Conservation (phyloP, 1,140 invertebrate genomes). For the Hestina assimilis region DNA sequence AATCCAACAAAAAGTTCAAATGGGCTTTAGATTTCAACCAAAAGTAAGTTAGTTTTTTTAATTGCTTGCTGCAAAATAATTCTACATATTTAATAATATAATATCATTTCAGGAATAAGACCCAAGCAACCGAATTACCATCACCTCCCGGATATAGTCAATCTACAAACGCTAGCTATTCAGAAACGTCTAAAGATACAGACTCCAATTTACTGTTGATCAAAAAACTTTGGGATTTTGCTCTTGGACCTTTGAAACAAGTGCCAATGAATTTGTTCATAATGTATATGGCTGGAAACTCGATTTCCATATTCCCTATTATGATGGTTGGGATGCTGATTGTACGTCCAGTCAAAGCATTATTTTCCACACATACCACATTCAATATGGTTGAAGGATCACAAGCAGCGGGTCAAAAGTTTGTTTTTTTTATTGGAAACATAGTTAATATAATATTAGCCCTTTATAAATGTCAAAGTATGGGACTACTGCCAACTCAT, state of each 20-base stretch:
- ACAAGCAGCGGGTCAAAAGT: conserved; percentile 93
- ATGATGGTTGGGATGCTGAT: conserved; percentile 99
- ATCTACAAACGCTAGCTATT: conserved; percentile 83
- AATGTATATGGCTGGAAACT: conserved; percentile 99
- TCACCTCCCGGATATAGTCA: conserved; percentile 92
- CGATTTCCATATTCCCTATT: conserved; percentile 99
- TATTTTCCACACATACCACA: conserved; percentile 93
- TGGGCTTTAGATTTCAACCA: conserved; percentile 71
- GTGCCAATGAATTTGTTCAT: conserved; percentile 99
- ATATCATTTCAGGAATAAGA: conserved; percentile 27
- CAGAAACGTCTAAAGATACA: conserved; percentile 87
- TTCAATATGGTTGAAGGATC: conserved; percentile 98
- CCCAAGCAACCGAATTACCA: conserved; percentile 78
- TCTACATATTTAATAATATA: neutral
- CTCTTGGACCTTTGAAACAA: conserved; percentile 95
- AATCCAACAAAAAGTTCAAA: conserved; percentile 69
- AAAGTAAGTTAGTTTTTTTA: conserved; percentile 46
- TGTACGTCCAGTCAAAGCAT: conserved; percentile 95
- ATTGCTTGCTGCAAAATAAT: no score
- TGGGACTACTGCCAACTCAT: conserved; percentile 98
- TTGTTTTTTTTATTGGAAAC: conserved; percentile 97
- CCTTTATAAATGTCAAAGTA: conserved; percentile 98
- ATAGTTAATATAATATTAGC: conserved; percentile 95
- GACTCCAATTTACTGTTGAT: conserved; percentile 92
- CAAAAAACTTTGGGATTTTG: conserved; percentile 98